Evolutionary conservation across 2,888 invertebrate genomes (phyloP).

Genomic region (Hypomecis punctinalis): DNA sequence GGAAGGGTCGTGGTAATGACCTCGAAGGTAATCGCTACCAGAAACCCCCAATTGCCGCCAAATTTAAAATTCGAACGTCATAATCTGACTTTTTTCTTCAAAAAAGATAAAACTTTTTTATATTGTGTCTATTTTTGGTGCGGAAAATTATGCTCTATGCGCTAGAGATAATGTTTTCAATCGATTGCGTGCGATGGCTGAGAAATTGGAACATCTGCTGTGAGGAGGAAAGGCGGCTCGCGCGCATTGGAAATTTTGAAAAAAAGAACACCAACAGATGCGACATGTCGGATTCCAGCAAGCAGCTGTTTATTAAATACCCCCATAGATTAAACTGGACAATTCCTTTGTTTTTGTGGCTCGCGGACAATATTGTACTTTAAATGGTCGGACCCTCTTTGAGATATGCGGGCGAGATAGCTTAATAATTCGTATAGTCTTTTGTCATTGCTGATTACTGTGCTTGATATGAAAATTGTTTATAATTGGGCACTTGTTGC

Average conservation of each 20-base stretch:
- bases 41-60: slow-evolving; percentile 69
- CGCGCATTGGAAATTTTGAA: slow-evolving; percentile 80
- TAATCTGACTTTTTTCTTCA: slow-evolving; percentile 71
- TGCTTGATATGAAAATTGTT: slow-evolving; percentile 55
- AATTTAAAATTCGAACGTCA: slow-evolving; percentile 81
- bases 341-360: slow-evolving; percentile 75
- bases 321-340: slow-evolving; percentile 79
- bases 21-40: slow-evolving; percentile 72
- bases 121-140: neutral
- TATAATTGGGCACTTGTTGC: slow-evolving; percentile 45
- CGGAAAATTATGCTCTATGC: slow-evolving; percentile 24
- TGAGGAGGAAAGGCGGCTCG: slow-evolving; percentile 68
- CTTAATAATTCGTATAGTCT: slow-evolving; percentile 66
- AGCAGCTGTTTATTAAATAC: slow-evolving; percentile 83
- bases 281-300: slow-evolving; percentile 80
- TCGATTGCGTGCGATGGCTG: slow-evolving; percentile 31
- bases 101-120: slow-evolving; percentile 47
- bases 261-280: slow-evolving; percentile 79
- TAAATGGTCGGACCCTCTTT: slow-evolving; percentile 72
- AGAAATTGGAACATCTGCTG: slow-evolving; percentile 75
- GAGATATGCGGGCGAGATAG: slow-evolving; percentile 77
- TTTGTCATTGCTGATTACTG: slow-evolving; percentile 54
- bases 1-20: slow-evolving; percentile 74
- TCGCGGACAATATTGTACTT: slow-evolving; percentile 72
- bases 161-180: slow-evolving; percentile 33